A percentile compares a stretch with the other conserved stretches of the same genome.
These are phyloP conservation scores for Steatornis caripensis DNA, from an alignment of 2,113 vertebrate genomes.

Conservation along the genomic window DNA sequence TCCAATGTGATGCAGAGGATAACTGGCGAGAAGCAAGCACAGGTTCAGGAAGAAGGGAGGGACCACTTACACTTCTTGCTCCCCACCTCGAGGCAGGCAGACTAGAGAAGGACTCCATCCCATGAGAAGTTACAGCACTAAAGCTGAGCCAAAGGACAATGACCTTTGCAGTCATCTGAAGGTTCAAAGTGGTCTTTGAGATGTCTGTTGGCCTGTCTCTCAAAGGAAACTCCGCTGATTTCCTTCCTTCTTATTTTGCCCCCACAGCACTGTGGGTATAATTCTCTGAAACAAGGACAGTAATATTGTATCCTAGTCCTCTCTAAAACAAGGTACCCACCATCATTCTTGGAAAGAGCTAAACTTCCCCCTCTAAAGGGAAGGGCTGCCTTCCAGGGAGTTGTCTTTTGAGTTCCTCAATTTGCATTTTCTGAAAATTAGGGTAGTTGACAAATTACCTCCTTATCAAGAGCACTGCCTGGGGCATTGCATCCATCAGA, in stretches of 20 bases:
- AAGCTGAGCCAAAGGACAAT: background rate
- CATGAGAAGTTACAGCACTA: background rate
- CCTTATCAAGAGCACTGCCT: background rate
- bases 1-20: accelerated
- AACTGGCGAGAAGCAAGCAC: background rate
- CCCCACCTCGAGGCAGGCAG: background rate
- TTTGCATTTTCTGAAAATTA: background rate
- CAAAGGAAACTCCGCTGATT: background rate
- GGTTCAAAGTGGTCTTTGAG: background rate
- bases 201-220: background rate
- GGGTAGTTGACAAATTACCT: background rate
- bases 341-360: background rate
- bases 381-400: background rate
- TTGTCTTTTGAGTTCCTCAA: no score
- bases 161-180: background rate
- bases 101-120: background rate
- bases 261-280: accelerated
- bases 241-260: background rate
- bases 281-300: background rate
- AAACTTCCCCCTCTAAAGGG: background rate
- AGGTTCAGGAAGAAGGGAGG: background rate
- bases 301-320: no score
- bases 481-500: background rate
- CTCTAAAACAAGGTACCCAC: background rate
- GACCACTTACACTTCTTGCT: background rate